These are phyloP conservation scores for Bhutanitis thaidina DNA, from an alignment of 2,888 invertebrate genomes.

Conservation along the genomic window DNA sequence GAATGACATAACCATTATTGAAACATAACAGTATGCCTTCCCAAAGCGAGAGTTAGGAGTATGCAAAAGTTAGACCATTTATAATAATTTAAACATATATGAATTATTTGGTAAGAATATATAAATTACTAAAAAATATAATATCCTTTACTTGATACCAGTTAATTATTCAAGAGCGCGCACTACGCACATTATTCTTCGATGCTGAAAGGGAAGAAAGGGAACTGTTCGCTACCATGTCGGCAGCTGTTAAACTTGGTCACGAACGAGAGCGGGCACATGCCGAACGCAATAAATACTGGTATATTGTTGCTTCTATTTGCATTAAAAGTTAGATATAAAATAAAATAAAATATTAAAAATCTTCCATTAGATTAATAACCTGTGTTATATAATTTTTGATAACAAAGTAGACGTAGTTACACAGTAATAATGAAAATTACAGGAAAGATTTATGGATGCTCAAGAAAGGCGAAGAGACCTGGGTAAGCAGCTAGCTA, in stretches of 20 bases:
- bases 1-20: too few relatives aligned
- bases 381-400: too few relatives aligned
- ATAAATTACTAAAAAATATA: too few relatives aligned
- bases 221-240: constrained; percentile 85
- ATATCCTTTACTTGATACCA: constrained; percentile 37
- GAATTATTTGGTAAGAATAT: too few relatives aligned
- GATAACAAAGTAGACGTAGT: too few relatives aligned
- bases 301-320: constrained; percentile 87
- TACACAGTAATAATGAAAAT: constrained; percentile 18
- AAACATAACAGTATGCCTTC: too few relatives aligned
- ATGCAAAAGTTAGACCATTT: too few relatives aligned
- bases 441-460: constrained; percentile 81
- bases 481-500: constrained; percentile 79
- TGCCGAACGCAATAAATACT: constrained; percentile 91
- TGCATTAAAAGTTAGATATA: too few relatives aligned
- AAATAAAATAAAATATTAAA: too few relatives aligned
- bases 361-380: too few relatives aligned
- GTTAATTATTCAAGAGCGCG: constrained; percentile 82
- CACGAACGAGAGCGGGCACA: constrained; percentile 91
- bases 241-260: constrained; percentile 87
- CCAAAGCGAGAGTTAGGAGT: too few relatives aligned
- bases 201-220: constrained; percentile 87
- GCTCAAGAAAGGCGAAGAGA: constrained; percentile 84
- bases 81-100: too few relatives aligned
- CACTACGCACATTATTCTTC: constrained; percentile 80